Base-by-base conservation (phyloP, 2,113 vertebrate species). In the Lamprotornis superbus region DNA sequence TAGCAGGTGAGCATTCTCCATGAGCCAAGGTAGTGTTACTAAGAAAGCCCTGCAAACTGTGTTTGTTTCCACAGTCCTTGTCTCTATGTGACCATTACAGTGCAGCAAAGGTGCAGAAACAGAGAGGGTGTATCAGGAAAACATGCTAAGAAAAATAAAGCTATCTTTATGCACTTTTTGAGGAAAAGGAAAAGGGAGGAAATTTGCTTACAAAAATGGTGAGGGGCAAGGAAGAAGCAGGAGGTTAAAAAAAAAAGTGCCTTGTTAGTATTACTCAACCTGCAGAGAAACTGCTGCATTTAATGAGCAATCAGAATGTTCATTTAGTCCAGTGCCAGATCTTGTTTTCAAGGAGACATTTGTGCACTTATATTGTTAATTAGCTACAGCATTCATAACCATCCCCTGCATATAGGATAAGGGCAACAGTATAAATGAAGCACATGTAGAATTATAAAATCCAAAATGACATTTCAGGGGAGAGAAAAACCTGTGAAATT, bases 241-340 rank as follows among this genome's bases (percentile, higher is more conserved):
- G 50, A 86, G 46, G 50, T 20, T 27, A 84, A 44, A 64, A 37
- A 42, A 52, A 87, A 53, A 1, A 56, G 13, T 39, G 33, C 8
- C 69, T 88, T 95, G 61, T 87, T 90, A 94, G 65, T 87, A 71
- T 91, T 84, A 82, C 53, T 53, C 7, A 7, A 75, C 76, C 80
- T 87, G 76, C 56, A 89, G 83, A 71, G 90, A 89, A 93, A 87
- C 33, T 75, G 28, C 82, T 84, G 83, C 92, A 64, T 92, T 89
- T 97, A 97, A 95, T 91, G 77, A 96, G 93, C 80, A 96, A 89
- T 95, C 93, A 96, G 86, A 95, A 89, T 96, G 93, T 78, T 96
- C 93, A 92, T 93, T 96, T 96, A 82, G 88, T 82, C 46, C 91
- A 89, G 79, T 95, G 90, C 85, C 90, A 97, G 95, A 93, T 83